phyloP scores from a whole-genome alignment of 1,140 invertebrate species.

The silkworm (Bombyx mori) region ASM3026992v2 NC_085127.1:5910501-5911000 shows the following conservation, averaged over 20 bases:
- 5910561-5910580: no score
- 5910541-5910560: no score
- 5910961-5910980: slow-evolving; percentile 11
- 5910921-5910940: slow-evolving; percentile 13
- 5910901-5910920: slow-evolving; percentile 16
- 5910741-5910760: not conserved
- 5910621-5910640: no score
- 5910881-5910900: slow-evolving; percentile 24
- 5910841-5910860: slow-evolving; percentile 25
- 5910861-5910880: slow-evolving; percentile 28
- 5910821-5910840: slow-evolving; percentile 16
- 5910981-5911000: slow-evolving; percentile 2
- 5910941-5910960: slow-evolving; percentile 14
- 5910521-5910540: no score
- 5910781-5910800: slow-evolving; percentile 6
- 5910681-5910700: slow-evolving; percentile 1
- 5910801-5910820: slow-evolving; percentile 1
- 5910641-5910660: no score
- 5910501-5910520: no score
- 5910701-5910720: not conserved
- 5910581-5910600: no score
- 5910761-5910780: slow-evolving; percentile 6
- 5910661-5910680: no score
- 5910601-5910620: no score
- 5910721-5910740: not conserved